A percentile compares a stretch with the other conserved stretches of the same genome.
Evolutionary conservation across 2,888 invertebrate species (phyloP).

Genomic region (Toxonevra muliebris): DNA sequence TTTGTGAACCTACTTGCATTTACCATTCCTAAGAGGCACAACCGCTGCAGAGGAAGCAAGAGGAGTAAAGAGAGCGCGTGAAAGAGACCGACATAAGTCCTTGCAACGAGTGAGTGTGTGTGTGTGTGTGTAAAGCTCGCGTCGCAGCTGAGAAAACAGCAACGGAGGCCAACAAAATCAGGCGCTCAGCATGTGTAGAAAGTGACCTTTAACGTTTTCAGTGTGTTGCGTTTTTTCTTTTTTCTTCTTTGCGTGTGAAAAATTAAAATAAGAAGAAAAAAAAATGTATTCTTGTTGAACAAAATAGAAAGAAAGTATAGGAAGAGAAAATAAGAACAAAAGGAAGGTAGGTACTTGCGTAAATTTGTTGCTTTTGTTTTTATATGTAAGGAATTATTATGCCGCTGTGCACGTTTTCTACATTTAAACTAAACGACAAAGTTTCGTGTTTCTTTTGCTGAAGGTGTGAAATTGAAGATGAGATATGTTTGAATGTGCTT

Average conservation of each 20-base stretch:
- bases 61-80: too few relatives aligned
- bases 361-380: too few relatives aligned
- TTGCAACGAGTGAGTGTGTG: constrained; percentile 9
- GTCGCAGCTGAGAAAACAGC: constrained; percentile 30
- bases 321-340: not conserved
- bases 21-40: too few relatives aligned
- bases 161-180: constrained; percentile 57
- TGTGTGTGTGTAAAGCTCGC: not conserved
- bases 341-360: not conserved
- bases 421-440: too few relatives aligned
- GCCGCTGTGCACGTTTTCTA: too few relatives aligned
- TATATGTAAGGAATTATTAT: too few relatives aligned
- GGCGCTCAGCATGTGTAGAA: constrained; percentile 49
- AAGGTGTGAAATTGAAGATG: too few relatives aligned
- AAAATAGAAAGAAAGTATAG: not conserved
- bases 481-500: too few relatives aligned
- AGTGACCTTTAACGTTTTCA: constrained; percentile 1
- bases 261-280: not conserved
- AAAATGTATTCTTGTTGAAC: not conserved
- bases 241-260: not conserved
- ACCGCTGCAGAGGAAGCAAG: too few relatives aligned
- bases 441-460: too few relatives aligned
- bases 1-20: constrained; percentile 21
- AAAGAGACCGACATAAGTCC: constrained; percentile 16
- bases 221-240: not conserved